Evolutionary conservation across 2,113 vertebrate genomes (phyloP).

Genomic region (Vimba vimba): DNA sequence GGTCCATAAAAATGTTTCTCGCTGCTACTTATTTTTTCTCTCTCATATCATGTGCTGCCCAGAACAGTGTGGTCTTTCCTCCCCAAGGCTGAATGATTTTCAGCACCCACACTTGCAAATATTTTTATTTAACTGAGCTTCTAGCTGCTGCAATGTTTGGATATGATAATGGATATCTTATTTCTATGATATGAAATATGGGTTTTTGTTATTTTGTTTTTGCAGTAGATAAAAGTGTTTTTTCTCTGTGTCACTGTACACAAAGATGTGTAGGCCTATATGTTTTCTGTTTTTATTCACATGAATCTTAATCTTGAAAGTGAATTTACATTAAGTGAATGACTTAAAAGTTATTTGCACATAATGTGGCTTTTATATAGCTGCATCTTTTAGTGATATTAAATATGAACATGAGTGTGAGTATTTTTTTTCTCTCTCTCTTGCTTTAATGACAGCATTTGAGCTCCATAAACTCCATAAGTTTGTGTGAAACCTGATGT

Average conservation of each 20-base stretch:
- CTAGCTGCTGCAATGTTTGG: background rate
- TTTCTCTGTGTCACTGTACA: background rate
- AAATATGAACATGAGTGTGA: background rate
- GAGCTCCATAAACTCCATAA: background rate
- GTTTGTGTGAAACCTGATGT: background rate
- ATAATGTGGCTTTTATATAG: background rate
- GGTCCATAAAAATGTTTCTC: background rate
- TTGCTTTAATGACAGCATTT: background rate
- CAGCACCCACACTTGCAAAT: constrained; percentile 2
- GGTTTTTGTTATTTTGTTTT: background rate
- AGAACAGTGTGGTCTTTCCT: background rate
- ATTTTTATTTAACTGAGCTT: constrained; percentile 14
- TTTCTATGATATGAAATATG: background rate
- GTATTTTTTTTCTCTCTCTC: background rate
- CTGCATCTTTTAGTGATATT: background rate
- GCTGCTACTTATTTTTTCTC: background rate
- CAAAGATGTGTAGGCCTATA: background rate
- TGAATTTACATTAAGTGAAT: background rate
- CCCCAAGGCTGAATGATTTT: constrained; percentile 30
- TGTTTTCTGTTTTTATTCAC: background rate
- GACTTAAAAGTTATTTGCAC: background rate
- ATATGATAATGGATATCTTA: background rate
- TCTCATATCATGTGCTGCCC: background rate
- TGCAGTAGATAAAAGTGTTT: background rate
- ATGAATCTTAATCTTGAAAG: background rate